Percentiles rank a stretch among this genome's conserved stretches.
Evolutionary conservation across 1,140 invertebrate species (phyloP).

Genomic region (Drosophila insularis): DNA sequence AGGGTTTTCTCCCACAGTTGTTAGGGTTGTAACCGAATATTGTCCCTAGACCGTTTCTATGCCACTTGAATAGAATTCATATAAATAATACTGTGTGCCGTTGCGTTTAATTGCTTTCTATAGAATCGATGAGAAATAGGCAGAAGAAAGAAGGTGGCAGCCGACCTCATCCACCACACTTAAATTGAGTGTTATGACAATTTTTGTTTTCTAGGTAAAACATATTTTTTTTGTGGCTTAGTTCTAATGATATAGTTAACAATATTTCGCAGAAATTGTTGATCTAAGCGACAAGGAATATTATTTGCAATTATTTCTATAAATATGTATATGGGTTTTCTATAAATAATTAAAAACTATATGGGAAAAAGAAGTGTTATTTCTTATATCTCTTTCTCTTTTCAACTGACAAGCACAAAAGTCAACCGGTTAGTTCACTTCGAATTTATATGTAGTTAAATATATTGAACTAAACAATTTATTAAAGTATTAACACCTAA

Average conservation of each 20-base stretch:
- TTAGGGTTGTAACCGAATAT: too few species aligned
- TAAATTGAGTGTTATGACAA: constrained; percentile 26
- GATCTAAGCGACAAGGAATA: constrained; percentile 30
- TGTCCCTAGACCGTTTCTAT: too few species aligned
- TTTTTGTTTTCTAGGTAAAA: constrained; percentile 44
- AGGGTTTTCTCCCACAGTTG: too few species aligned
- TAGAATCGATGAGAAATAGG: constrained; percentile 15
- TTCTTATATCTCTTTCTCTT: neutral
- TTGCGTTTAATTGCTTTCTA: constrained; percentile 6
- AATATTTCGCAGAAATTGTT: constrained; percentile 43
- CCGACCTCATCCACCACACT: neutral
- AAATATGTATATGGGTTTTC: neutral
- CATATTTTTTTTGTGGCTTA: constrained; percentile 19
- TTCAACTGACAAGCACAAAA: neutral
- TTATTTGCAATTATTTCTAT: neutral
- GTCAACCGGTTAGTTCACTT: constrained; percentile 15
- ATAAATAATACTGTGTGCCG: too few species aligned
- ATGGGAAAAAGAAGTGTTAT: too few species aligned
- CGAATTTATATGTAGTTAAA: constrained; percentile 16
- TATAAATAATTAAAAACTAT: too few species aligned
- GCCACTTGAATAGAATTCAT: too few species aligned
- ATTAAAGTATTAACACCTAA: constrained; percentile 45
- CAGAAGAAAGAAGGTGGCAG: neutral
- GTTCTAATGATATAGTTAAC: constrained; percentile 39
- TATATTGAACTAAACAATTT: constrained; percentile 40